Percentiles rank a stretch among this genome's conserved stretches.
Conservation (phyloP, 2,113 vertebrate genomes). For the Leuciscus idus region DNA sequence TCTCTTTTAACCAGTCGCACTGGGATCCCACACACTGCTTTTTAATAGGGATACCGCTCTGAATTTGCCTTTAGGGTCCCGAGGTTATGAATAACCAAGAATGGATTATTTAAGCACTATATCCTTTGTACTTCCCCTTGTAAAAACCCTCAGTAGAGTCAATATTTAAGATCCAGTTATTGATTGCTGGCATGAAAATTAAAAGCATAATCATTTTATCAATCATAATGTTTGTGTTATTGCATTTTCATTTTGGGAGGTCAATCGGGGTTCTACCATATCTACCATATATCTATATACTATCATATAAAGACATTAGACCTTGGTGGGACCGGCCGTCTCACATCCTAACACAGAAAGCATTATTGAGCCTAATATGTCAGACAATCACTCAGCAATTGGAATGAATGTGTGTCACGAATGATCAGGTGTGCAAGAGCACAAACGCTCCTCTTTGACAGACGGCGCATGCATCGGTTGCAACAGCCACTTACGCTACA, state of each 20-base stretch:
- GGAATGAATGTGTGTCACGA: conserved; percentile 39
- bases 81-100: neutral
- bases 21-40: neutral
- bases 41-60: neutral
- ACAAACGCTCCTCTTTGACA: neutral
- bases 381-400: conserved; percentile 63
- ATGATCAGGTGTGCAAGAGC: conserved; percentile 5
- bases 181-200: neutral
- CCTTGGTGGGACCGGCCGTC: neutral
- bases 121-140: neutral
- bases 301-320: neutral
- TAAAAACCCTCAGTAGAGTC: neutral
- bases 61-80: neutral
- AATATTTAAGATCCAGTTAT: neutral
- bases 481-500: neutral
- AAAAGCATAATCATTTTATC: neutral
- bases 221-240: neutral
- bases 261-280: neutral
- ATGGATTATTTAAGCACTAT: neutral
- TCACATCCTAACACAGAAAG: neutral
- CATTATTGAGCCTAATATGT: conserved; percentile 13
- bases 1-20: neutral
- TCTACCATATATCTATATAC: neutral
- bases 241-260: neutral
- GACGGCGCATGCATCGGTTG: neutral